Evolutionary conservation across 2,797 vertebrate genomes (phyloP).

Genomic region (Oceanodroma leucorhoa): DNA sequence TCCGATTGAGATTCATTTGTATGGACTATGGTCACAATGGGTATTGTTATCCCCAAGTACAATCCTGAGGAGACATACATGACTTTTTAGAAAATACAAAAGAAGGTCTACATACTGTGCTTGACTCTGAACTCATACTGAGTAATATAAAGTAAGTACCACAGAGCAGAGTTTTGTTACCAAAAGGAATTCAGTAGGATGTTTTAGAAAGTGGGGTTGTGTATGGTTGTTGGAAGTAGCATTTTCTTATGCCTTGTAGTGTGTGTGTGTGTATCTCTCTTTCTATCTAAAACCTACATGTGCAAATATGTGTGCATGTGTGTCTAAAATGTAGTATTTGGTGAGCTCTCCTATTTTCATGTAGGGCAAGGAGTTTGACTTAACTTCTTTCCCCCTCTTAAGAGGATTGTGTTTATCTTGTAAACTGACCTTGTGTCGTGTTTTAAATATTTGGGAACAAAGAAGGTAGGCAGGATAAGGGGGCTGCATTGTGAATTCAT

Average conservation of each 20-base stretch:
- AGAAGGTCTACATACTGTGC: fast-evolving
- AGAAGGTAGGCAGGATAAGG: not conserved
- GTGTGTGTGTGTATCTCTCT: not conserved
- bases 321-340: not conserved
- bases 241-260: not conserved
- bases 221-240: not conserved
- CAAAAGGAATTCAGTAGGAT: fast-evolving
- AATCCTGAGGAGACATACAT: constrained; percentile 59
- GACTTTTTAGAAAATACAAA: not conserved
- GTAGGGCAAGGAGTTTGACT: not conserved
- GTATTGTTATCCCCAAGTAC: constrained; percentile 88
- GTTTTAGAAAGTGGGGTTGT: fast-evolving
- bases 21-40: constrained; percentile 85
- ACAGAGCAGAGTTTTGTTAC: fast-evolving
- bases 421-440: not conserved
- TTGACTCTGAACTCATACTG: fast-evolving
- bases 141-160: fast-evolving
- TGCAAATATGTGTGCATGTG: not conserved
- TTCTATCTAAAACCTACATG: fast-evolving
- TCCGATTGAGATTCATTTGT: constrained; percentile 73
- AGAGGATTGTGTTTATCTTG: not conserved
- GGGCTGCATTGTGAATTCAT: not conserved
- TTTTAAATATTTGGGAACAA: not conserved
- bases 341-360: not conserved
- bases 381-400: not conserved